Evolutionary conservation across 1,140 invertebrate genomes (phyloP).

Genomic region (Caligus rogercresseyi): DNA sequence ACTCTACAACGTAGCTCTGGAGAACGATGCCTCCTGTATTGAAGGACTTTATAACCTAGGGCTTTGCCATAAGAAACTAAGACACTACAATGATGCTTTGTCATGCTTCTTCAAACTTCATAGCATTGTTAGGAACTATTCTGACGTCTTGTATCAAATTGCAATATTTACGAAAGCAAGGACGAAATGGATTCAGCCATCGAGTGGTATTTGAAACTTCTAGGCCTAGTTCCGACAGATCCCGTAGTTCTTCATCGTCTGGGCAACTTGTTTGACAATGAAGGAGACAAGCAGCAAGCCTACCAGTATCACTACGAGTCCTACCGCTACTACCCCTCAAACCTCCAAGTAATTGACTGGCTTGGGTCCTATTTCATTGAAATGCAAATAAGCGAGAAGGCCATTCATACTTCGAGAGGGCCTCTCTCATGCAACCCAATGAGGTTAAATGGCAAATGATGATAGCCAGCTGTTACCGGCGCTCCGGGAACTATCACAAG

Average conservation of each 20-base stretch:
- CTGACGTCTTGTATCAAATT: slow-evolving; percentile 68
- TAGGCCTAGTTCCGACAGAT: slow-evolving; percentile 66
- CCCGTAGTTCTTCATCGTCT: slow-evolving; percentile 59
- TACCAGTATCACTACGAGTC: slow-evolving; percentile 47
- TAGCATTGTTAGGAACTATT: slow-evolving; percentile 47
- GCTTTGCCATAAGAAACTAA: slow-evolving; percentile 50
- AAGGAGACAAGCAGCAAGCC: slow-evolving; percentile 70
- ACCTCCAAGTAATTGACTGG: slow-evolving; percentile 75
- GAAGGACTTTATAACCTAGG: slow-evolving; percentile 83
- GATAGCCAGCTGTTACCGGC: slow-evolving; percentile 60
- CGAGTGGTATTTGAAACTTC: slow-evolving; percentile 55
- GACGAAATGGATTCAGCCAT: slow-evolving; percentile 47
- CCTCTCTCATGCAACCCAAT: slow-evolving; percentile 64
- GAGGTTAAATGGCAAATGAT: slow-evolving; percentile 66
- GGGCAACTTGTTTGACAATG: slow-evolving; percentile 60
- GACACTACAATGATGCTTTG: slow-evolving; percentile 50
- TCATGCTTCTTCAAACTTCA: slow-evolving; percentile 66
- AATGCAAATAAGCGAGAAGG: slow-evolving; percentile 63
- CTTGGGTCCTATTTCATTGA: slow-evolving; percentile 78
- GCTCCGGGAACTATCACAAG: slow-evolving; percentile 63
- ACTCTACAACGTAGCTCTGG: slow-evolving; percentile 54
- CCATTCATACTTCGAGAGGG: slow-evolving; percentile 71
- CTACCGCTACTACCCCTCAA: slow-evolving; percentile 54
- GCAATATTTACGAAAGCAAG: slow-evolving; percentile 56
- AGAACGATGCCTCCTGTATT: slow-evolving; percentile 61